Evolutionary conservation across 2,888 invertebrate genomes (phyloP).

Genomic region (Sericinus montela): DNA sequence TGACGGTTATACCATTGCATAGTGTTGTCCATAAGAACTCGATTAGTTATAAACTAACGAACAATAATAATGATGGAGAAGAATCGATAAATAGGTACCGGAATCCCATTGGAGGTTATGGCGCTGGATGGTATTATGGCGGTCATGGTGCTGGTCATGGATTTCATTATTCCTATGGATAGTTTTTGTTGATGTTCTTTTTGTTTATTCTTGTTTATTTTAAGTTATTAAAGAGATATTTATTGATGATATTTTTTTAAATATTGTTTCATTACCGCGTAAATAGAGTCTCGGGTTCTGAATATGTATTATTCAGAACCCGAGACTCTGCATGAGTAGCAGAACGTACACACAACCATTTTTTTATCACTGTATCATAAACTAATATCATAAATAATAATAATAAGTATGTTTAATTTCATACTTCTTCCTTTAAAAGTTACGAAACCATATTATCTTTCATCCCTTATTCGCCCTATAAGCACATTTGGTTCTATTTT

Average conservation of each 20-base stretch:
- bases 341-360: too few relatives aligned
- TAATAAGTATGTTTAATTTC: too few relatives aligned
- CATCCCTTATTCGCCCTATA: too few relatives aligned
- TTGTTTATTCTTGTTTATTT: background rate
- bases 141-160: conserved; percentile 69
- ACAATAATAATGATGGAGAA: conserved; percentile 37
- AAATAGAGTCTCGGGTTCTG: too few relatives aligned
- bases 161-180: conserved; percentile 56
- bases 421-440: too few relatives aligned
- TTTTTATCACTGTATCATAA: too few relatives aligned
- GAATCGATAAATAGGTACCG: conserved; percentile 42
- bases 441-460: too few relatives aligned
- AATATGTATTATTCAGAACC: too few relatives aligned
- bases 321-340: too few relatives aligned
- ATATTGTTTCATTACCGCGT: too few relatives aligned
- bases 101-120: conserved; percentile 61
- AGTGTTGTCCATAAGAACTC: conserved; percentile 26
- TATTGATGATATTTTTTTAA: background rate
- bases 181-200: conserved; percentile 14
- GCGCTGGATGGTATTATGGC: conserved; percentile 56
- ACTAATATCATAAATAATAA: too few relatives aligned
- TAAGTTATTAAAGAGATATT: conserved; percentile 11
- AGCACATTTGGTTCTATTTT: too few relatives aligned
- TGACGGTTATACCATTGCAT: conserved; percentile 61
- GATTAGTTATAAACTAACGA: conserved; percentile 21